Evolutionary conservation across 2,113 vertebrate species (phyloP), one percentile per base, ranked within the genome.

Genomic region (Gavia stellata): DNA sequence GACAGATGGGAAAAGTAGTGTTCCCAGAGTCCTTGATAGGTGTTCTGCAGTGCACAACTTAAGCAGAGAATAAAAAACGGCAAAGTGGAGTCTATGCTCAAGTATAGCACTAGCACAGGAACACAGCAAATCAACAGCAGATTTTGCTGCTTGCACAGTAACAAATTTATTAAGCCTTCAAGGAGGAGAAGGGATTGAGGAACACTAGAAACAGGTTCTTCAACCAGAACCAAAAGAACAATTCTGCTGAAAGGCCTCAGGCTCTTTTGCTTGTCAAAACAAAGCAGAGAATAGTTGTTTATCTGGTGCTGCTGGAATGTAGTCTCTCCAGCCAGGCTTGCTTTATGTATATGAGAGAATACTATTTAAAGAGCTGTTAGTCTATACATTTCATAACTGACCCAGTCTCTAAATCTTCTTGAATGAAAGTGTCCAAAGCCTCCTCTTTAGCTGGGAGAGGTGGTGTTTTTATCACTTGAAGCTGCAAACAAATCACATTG

Each of bases 241-340:
- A 25, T 74, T 56, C 56, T 63, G 9, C 61, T 87, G 52, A 49
- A 91, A 75, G 70, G 38, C 91, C 52, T 92, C 44, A 36, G 87
- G 91, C 59, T 81, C 42, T 86, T 91, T 24, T 83, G 55, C 52
- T 71, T 91, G 86, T 92, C 1, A 0, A 18, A 81, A 4, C 83
- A 84, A 70, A 84, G 88, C 77, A 84, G 52, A 87, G 52, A 86
- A 50, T 14, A 65, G 70, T 68, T 70, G 34, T 89, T 94, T 78
- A 44, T 81, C 40, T 75, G 93, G 56, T 81, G 87, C 74, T 91
- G 15, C 34, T 94, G 91, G 91, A 96, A 97, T 71, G 77, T 81
- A 20, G 70, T 89, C 56, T 91, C 56, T 96, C 73, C 61, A 81
- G 78, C 78, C 56, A 56, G 70, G 52, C 89, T 89, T 79, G 52